Percentiles rank a stretch among this genome's conserved stretches.
Conservation (phyloP, 2,113 vertebrate genomes). For the human (Homo sapiens) region DNA sequence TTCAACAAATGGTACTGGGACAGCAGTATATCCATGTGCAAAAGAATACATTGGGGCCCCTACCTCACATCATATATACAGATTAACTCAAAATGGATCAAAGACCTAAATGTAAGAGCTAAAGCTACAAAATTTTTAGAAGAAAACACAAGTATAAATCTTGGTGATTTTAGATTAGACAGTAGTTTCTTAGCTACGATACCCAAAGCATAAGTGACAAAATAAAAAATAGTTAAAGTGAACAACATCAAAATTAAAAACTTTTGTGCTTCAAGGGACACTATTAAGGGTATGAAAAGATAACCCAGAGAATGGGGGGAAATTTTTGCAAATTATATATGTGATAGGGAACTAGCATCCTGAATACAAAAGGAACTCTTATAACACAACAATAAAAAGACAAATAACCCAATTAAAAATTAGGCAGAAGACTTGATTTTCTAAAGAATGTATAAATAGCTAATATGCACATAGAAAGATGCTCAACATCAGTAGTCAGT, state of each 20-base stretch:
- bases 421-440: neutral
- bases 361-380: neutral
- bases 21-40: neutral
- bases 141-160: neutral
- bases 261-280: neutral
- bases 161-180: neutral
- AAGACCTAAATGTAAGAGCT: neutral
- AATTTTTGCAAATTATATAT: neutral
- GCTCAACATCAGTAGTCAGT: neutral
- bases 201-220: neutral
- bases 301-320: neutral
- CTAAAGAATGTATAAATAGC: neutral
- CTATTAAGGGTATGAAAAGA: neutral
- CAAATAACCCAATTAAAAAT: neutral
- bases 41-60: neutral
- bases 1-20: neutral
- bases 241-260: neutral
- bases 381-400: neutral
- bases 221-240: neutral
- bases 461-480: neutral
- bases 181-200: neutral
- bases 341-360: neutral
- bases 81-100: neutral
- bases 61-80: neutral
- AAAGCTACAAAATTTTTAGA: constrained; percentile 9